These are phyloP conservation scores for Acestrorhynchus altus DNA, from an alignment of 2,797 vertebrate genomes.

Conservation along the genomic window DNA sequence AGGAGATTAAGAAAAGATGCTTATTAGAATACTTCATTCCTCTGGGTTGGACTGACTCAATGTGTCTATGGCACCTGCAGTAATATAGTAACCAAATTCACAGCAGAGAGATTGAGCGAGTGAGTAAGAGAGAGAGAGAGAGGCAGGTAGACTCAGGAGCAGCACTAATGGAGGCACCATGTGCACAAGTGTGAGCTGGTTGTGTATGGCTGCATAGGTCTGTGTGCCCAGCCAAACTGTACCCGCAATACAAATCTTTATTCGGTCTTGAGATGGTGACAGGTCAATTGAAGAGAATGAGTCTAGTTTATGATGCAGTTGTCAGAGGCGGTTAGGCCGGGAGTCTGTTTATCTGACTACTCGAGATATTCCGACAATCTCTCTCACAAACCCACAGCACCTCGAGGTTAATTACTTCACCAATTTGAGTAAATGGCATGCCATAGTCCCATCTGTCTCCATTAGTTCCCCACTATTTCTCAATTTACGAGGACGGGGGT, in stretches of 20 bases:
- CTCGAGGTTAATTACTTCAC: constrained; percentile 94
- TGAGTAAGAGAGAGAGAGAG: constrained; percentile 2
- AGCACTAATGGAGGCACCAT: constrained; percentile 1
- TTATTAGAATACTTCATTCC: too few relatives aligned
- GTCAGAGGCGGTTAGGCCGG: constrained; percentile 88
- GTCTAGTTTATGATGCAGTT: constrained; percentile 92
- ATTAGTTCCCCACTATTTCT: constrained; percentile 92
- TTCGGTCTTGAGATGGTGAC: constrained; percentile 90
- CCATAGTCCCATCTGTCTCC: constrained; percentile 93
- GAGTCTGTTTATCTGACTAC: constrained; percentile 87
- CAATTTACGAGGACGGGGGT: constrained; percentile 90
- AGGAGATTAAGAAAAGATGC: too few relatives aligned
- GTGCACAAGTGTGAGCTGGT: constrained; percentile 8
- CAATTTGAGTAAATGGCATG: constrained; percentile 94
- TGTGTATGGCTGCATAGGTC: constrained; percentile 54
- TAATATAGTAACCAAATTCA: background rate
- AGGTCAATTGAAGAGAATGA: constrained; percentile 92
- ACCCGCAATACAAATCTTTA: constrained; percentile 92
- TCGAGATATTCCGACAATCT: constrained; percentile 87
- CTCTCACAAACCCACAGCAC: constrained; percentile 88
- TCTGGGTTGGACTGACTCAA: background rate
- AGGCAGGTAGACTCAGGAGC: background rate
- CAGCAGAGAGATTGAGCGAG: background rate
- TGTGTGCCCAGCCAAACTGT: constrained; percentile 76
- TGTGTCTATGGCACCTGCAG: background rate